Evolutionary conservation across 2,888 invertebrate species (phyloP), one percentile per base, ranked within the genome.

Genomic region (Tinea pellionella): DNA sequence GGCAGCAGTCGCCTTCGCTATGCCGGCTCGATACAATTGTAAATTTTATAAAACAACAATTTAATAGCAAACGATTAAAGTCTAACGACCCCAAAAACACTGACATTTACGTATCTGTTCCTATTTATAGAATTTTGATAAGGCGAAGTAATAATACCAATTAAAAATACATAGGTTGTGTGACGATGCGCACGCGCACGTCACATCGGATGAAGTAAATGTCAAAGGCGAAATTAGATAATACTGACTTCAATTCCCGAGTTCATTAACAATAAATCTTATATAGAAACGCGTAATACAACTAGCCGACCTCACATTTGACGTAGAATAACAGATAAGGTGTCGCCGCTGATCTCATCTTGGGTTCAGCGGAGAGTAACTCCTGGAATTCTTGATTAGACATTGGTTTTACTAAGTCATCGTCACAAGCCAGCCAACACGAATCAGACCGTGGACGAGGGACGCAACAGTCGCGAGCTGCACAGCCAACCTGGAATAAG

Each of bases 321-420:
- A 92, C 93, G 75, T 96, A 96, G 82, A 96, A 96, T 56, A 96
- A 86, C 61, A 96, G 89, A 82, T 96, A 96, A 0, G 96, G 96
- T 0, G 96, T 96, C 19, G 95, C 93, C 0, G 94, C 93, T 47
- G 93, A 93, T 63, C 92, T 88, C 63, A 91, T 81, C 69, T 91
- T 91, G 57, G 92, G 92, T 61, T 92, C 92, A 1, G 90, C 89
- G 1, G 93, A 92, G 59, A 96, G 88, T 62, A 95, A 89, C 64
- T 94, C 94, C 66, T 92, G 91, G 66, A 96, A 92, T 73, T 96
- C 95, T 41, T 92, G 90, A 70, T 91, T 89, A 30, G 93, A 91
- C 74, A 96, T 92, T 8, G 93, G 91, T 66, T 92, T 91, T 60
- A 96, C 93, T 63, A 93, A 92, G 64, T 96, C 96, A 73, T 96